Base-by-base conservation (phyloP, 1,140 invertebrate genomes). In the Leptinotarsa undecemlineata region DNA sequence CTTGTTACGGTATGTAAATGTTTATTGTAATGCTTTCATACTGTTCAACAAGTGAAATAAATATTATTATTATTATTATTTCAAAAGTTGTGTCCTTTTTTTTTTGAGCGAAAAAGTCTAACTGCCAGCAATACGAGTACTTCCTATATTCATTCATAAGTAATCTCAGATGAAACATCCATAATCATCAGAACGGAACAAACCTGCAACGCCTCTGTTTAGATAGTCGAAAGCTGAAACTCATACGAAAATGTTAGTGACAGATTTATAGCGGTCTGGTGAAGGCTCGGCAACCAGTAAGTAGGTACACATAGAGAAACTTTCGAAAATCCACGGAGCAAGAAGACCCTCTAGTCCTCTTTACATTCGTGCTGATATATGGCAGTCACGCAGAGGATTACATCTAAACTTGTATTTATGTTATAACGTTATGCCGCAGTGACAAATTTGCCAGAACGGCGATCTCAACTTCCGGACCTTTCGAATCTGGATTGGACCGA, bases 351-450 rank as follows among this genome's bases (percentile, higher is more conserved):
- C 63, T 66, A 66, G 63, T 66, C 63, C 63, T 66, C 63, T 64
- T 64, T 64, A 64, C 63, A 64, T 64, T 21, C 20, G 20, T 21
- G 63, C 63, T 66, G 63, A 66, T 66, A 66, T 66, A 66, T 66
- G 63, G 63, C 26, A 66, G 23, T 66, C 63, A 66, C 63, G 63
- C 13, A 66, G 21, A 66, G 63, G 63, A 66, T 66, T 66, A 66
- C 63, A 17, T 33, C 63, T 66, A 66, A 66, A 66, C n/a, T 66
- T 66, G 63, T 66, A 66, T 66, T 66, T 66, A 66, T 66, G 63
- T 66, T 66, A 21, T 66, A 20, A 66, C 63, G 63, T 66, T 66
- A 66, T 66, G 26, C 14, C 21, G 20, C 63, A 3, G 23, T 66
- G 63, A 66, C 63, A 66, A 66, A 66, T 66, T 66, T 33, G 26